Evolutionary conservation across 2,797 vertebrate species (phyloP).

Genomic region (Naso thynnoides): DNA sequence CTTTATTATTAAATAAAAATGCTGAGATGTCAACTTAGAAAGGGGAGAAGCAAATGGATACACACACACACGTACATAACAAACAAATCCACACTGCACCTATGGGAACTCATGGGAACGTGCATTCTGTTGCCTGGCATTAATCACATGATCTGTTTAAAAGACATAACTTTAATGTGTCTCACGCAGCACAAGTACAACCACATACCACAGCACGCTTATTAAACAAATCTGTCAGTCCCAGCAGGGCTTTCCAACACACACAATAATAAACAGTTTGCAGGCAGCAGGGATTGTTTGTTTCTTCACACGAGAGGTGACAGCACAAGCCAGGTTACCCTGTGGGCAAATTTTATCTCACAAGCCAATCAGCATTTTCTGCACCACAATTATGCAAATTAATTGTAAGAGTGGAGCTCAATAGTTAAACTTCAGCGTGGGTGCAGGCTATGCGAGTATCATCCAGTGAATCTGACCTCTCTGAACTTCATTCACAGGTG

Average conservation of each 20-base stretch:
- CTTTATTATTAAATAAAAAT: not conserved
- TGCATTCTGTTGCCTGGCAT: conserved; percentile 30
- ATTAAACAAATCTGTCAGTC: conserved; percentile 65
- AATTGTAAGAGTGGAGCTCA: conserved; percentile 31
- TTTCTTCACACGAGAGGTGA: conserved; percentile 33
- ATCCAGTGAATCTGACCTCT: conserved; percentile 30
- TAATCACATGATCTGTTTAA: conserved; percentile 52
- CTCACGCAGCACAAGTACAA: conserved; percentile 53
- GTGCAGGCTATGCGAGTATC: conserved; percentile 37
- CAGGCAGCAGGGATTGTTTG: conserved; percentile 35
- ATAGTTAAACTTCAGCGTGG: conserved; percentile 31
- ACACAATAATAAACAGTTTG: conserved; percentile 46
- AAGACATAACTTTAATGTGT: conserved; percentile 48
- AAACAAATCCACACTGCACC: too few relatives aligned
- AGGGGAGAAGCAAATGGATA: conserved; percentile 39
- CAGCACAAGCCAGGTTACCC: conserved; percentile 43
- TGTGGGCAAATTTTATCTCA: conserved; percentile 33
- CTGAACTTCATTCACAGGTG: conserved; percentile 54
- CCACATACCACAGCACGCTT: conserved; percentile 51
- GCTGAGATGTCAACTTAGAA: conserved; percentile 14
- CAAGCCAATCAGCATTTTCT: conserved; percentile 47
- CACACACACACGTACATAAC: not conserved
- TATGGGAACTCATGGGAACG: too few relatives aligned
- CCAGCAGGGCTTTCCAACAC: conserved; percentile 49
- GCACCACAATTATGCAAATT: conserved; percentile 29